phyloP scores from a whole-genome alignment of 92 coral and sea anemone genomes.

The Epizoanthus illoricatus region DNA sequence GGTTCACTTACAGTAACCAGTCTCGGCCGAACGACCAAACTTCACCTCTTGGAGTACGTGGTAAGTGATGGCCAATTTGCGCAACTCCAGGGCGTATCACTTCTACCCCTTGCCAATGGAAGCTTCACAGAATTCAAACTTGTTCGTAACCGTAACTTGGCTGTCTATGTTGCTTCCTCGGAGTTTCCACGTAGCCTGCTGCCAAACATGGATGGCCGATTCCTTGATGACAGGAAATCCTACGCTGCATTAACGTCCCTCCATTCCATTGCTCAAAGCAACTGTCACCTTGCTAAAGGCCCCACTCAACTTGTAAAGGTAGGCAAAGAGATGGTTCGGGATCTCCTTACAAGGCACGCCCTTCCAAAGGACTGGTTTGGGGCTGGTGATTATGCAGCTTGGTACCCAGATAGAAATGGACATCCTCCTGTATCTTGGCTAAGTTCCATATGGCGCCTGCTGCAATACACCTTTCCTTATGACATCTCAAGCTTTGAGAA shows the following conservation, averaged over 20 bases:
- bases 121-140: constrained; percentile 57
- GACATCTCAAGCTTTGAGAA: constrained; percentile 58
- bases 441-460: constrained; percentile 62
- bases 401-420: constrained; percentile 58
- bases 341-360: constrained; percentile 42
- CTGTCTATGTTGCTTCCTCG: constrained; percentile 65
- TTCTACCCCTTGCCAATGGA: constrained; percentile 79
- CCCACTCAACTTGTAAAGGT: constrained; percentile 73
- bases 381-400: constrained; percentile 36
- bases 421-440: constrained; percentile 79
- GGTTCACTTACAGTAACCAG: constrained; percentile 38
- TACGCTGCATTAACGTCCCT: constrained; percentile 42
- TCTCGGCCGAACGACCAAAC: constrained; percentile 46
- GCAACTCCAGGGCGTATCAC: constrained; percentile 68
- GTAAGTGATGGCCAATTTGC: constrained; percentile 49
- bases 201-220: constrained; percentile 62
- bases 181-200: constrained; percentile 58
- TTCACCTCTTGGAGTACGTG: constrained; percentile 64
- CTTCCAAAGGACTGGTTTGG: constrained; percentile 63
- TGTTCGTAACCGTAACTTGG: constrained; percentile 33
- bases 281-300: neutral
- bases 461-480: constrained; percentile 50
- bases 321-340: constrained; percentile 43
- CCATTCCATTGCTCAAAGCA: constrained; percentile 28
- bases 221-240: constrained; percentile 53